Conservation (phyloP, 2,797 vertebrate genomes). For the Odontamblyopus rebecca region DNA sequence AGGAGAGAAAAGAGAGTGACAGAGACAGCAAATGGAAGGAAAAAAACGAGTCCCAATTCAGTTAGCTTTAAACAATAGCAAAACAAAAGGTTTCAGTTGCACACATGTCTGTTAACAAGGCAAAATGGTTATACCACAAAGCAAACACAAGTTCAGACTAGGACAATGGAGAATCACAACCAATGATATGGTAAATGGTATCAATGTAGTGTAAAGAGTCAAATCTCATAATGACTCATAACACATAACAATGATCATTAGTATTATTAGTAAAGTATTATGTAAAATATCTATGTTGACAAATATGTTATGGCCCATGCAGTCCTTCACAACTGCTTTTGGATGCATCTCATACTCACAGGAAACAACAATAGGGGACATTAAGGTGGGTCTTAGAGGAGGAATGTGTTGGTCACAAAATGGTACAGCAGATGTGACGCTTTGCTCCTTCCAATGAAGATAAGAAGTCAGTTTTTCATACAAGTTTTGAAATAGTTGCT, state of each 20-base stretch:
- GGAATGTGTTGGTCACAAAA: slow-evolving; percentile 74
- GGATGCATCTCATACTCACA: slow-evolving; percentile 70
- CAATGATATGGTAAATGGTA: neutral
- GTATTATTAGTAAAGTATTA: neutral
- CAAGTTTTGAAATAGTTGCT: slow-evolving; percentile 27
- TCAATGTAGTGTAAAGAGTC: slow-evolving; percentile 6
- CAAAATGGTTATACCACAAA: neutral
- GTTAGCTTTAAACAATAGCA: neutral
- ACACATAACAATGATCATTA: neutral
- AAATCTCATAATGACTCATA: neutral
- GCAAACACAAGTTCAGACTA: neutral
- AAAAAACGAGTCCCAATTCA: neutral
- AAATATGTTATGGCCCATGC: slow-evolving; percentile 58
- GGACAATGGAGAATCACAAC: neutral
- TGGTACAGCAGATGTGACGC: slow-evolving; percentile 78
- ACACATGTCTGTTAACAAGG: neutral
- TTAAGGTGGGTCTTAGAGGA: slow-evolving; percentile 47
- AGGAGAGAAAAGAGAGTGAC: neutral
- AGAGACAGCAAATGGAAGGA: slow-evolving; percentile 14
- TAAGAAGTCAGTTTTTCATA: slow-evolving; percentile 62
- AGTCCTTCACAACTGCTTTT: slow-evolving; percentile 29
- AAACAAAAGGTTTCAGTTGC: neutral
- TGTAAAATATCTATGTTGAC: neutral
- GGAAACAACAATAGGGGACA: slow-evolving; percentile 53
- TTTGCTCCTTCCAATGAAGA: slow-evolving; percentile 69